phyloP scores from a whole-genome alignment of 2,797 vertebrate species.

The Botia kubotai region DNA sequence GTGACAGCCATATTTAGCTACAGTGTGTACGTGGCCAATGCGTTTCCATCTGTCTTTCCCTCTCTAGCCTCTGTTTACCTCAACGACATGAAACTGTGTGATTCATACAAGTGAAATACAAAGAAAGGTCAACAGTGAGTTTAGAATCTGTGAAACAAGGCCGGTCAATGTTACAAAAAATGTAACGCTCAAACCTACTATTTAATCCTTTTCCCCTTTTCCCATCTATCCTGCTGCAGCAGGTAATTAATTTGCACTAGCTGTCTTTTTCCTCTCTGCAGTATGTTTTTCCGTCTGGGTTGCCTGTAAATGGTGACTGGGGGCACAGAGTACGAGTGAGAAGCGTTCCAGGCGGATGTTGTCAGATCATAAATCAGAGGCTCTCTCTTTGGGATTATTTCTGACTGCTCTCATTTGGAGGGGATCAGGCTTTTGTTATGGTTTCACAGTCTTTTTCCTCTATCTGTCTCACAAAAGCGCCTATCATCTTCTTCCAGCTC shows the following conservation, averaged over 20 bases:
- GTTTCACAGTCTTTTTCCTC: constrained; percentile 49
- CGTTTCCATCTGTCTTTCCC: neutral
- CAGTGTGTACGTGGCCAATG: neutral
- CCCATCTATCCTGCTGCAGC: constrained; percentile 29
- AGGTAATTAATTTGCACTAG: constrained; percentile 27
- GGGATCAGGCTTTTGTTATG: constrained; percentile 53
- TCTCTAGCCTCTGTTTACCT: neutral
- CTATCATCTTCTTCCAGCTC: constrained; percentile 53
- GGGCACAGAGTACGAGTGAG: constrained; percentile 6
- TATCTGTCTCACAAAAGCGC: constrained; percentile 42
- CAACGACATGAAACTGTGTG: neutral
- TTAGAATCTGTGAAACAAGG: constrained; percentile 1
- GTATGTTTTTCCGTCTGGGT: constrained; percentile 25
- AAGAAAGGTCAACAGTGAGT: neutral
- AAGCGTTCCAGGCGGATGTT: constrained; percentile 36
- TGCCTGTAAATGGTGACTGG: constrained; percentile 39
- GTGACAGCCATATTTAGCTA: neutral
- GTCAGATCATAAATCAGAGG: constrained; percentile 55
- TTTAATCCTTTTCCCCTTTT: constrained; percentile 12
- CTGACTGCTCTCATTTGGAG: constrained; percentile 52
- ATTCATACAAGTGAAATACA: neutral
- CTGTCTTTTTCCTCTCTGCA: constrained; percentile 39
- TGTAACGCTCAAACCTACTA: neutral
- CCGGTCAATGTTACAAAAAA: constrained; percentile 11
- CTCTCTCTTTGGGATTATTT: constrained; percentile 48